Evolutionary conservation across 2,113 vertebrate species (phyloP), one percentile per base, ranked within the genome.

Genomic region (Gila orcuttii): DNA sequence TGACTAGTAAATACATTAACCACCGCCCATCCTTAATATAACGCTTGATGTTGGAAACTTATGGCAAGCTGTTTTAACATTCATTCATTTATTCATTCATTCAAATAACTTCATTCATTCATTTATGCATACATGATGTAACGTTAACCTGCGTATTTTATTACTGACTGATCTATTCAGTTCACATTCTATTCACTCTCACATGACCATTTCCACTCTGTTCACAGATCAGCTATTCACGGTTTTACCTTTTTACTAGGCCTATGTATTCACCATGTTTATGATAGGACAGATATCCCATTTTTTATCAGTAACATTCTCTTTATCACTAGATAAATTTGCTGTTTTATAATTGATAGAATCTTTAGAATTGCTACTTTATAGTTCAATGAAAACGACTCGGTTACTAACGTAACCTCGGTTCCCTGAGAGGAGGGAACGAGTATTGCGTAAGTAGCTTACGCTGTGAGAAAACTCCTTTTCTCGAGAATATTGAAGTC

Each of bases 21-120:
- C 68, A 83, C 68, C 82, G 82, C 82, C 82, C 82, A 83, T 83
- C 50, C 75, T 33, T 9, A 57, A 36, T 4, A 36, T 4, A 36
- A 28, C 12, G 31, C 66, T 71, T 25, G 21, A 83, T 82, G 62
- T 82, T 69, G 42, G 62, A 69, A 82, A 52, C 8, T 21, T 79
- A 60, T 79, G 77, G 77, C 77, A 79, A 79, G 77, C 55, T 21
- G 23, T 15, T 4, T 2, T 36, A 33, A 19, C 71, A 47, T 47
- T 4, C 11, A 75, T 45, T 47, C 42, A 75, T 5, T 75, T n/a
- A 28, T 42, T 42, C 39, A 7, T n/a, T 28, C 39, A 75, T 50
- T 50, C n/a, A 75, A 28, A 28, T 28, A 28, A 28, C 28, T 75
- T 50, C 23, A 25, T 45, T 47, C 45, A 47, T 47, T 47, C 45